Evolutionary conservation across 2,797 vertebrate species (phyloP), one percentile per base, ranked within the genome.

Genomic region (Gouania willdenowi): DNA sequence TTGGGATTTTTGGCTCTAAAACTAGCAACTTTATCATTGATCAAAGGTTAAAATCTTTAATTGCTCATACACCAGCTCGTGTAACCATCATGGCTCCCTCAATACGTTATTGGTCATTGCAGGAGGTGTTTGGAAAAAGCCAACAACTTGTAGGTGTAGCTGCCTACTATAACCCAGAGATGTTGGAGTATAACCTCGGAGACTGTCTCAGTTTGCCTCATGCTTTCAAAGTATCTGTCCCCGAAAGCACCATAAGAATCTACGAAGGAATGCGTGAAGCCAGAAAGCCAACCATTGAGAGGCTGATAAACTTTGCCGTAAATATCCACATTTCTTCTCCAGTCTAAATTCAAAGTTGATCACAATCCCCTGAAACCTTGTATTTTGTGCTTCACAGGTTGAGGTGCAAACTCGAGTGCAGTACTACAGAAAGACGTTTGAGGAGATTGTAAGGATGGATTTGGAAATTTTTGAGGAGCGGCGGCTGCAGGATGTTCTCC

Each of bases 401-500:
- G 11, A 40, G 2, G 20, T 82, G 0, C 13, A 17, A 10, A 1
- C 0, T 11, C 44, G 27, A 0, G 66, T 75, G 0, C 5, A 30
- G 11, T 1, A 10, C 16, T 80, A 50, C 46, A 66, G 4, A 29
- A 16, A 12, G 0, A 21, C 49, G 10, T 77, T 86, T 14, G 49
- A 81, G 53, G 39, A 42, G 6, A 4, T 82, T 44, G 25, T 81
- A 10, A 51, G 54, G n/a, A 55, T 24, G 1, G 85, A 88, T 6
- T 6, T 85, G 25, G 55, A 46, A 0, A 9, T 70, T 3, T 87
- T 83, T n/a, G 78, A 83, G 46, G 83, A 88, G 62, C 64, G 29
- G 22, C 47, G 75, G 3, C 40, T 83, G 16, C 87, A 87, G 34
- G 84, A 88, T 2, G 17, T 87, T 11, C 74, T 89, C 31, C 46